phyloP scores from a whole-genome alignment of 2,888 invertebrate species.

The Ichneumoninae sp. region DNA sequence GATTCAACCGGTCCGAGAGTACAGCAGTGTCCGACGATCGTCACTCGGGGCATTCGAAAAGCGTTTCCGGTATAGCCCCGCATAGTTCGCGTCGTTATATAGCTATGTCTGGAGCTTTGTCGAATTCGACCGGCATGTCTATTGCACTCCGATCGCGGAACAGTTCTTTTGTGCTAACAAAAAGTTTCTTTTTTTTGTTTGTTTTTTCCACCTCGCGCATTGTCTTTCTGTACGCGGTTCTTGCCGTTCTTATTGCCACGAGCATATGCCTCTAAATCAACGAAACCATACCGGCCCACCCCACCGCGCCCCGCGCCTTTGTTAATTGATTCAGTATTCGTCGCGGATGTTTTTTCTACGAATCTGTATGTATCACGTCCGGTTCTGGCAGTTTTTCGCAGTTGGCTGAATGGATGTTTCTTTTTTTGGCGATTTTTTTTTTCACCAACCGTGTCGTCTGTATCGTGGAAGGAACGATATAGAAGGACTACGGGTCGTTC shows the following conservation, averaged over 20 bases:
- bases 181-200: conserved; percentile 45
- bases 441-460: background rate
- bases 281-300: conserved; percentile 19
- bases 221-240: conserved; percentile 25
- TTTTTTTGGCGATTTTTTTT: conserved; percentile 19
- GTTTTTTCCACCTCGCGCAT: conserved; percentile 23
- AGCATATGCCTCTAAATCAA: conserved; percentile 50
- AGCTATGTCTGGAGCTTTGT: conserved; percentile 55
- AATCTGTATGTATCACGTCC: conserved; percentile 17
- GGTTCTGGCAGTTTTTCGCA: conserved; percentile 42
- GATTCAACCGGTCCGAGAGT: conserved; percentile 39
- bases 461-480: conserved; percentile 32
- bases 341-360: conserved; percentile 23
- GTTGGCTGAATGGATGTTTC: conserved; percentile 1
- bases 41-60: conserved; percentile 63
- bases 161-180: conserved; percentile 57
- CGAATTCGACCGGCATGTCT: conserved; percentile 51
- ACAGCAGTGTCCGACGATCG: conserved; percentile 47
- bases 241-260: conserved; percentile 29
- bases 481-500: conserved; percentile 20
- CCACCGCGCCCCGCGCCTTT: background rate
- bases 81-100: conserved; percentile 31
- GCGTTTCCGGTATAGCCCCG: conserved; percentile 58
- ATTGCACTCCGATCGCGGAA: conserved; percentile 41
- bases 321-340: conserved; percentile 49